These are phyloP conservation scores for Ormyrus nitidulus DNA, from an alignment of 2,888 invertebrate species.

Conservation along the genomic window DNA sequence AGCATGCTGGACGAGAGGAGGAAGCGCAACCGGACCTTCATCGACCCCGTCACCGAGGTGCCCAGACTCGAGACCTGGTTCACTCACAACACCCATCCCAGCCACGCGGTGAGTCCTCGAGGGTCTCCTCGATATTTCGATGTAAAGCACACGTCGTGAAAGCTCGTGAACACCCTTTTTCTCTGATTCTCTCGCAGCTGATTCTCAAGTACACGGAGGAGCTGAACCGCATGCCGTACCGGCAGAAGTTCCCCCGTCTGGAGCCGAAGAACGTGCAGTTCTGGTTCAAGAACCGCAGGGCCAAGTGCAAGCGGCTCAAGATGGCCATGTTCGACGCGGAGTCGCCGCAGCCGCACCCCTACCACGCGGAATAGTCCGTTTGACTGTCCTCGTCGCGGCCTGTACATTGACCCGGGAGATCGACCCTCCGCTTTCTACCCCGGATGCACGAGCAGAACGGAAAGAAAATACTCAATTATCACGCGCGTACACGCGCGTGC, in stretches of 20 bases:
- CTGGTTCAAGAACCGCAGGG: slow-evolving; percentile 99
- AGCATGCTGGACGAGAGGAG: slow-evolving; percentile 88
- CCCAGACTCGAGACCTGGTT: slow-evolving; percentile 97
- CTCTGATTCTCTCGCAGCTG: slow-evolving; percentile 77
- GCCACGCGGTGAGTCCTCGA: slow-evolving; percentile 81
- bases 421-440: neutral
- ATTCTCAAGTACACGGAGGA: slow-evolving; percentile 99
- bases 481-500: neutral
- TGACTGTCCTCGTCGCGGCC: neutral
- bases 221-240: slow-evolving; percentile 96
- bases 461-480: neutral
- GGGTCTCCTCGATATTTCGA: neutral
- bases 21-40: slow-evolving; percentile 98
- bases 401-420: slow-evolving; percentile 38
- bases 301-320: slow-evolving; percentile 97
- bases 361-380: slow-evolving; percentile 71
- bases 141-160: neutral
- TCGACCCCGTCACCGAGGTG: slow-evolving; percentile 99
- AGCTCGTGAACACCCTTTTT: too few species aligned
- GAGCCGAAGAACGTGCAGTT: slow-evolving; percentile 99
- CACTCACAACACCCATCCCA: slow-evolving; percentile 97
- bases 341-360: slow-evolving; percentile 78
- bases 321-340: slow-evolving; percentile 90
- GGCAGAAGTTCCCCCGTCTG: slow-evolving; percentile 98
- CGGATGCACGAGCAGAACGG: neutral